These are phyloP conservation scores for Onychostruthus taczanowskii DNA, from an alignment of 2,113 vertebrate genomes.

Conservation along the genomic window DNA sequence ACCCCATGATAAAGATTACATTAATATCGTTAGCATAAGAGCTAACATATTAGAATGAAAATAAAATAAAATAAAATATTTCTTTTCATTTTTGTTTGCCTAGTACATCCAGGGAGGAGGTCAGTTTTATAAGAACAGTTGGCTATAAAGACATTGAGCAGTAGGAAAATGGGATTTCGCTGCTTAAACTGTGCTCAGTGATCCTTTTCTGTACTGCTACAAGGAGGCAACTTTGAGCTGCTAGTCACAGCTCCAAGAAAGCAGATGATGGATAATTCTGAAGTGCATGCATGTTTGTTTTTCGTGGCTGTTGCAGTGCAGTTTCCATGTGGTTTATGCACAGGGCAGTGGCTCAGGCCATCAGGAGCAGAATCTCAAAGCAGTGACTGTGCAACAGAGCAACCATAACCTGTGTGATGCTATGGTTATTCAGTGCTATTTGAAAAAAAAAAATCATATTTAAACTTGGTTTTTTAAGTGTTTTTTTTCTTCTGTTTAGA, in stretches of 20 bases:
- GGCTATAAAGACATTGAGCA: neutral
- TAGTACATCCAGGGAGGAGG: neutral
- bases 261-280: neutral
- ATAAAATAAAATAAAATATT: neutral
- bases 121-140: neutral
- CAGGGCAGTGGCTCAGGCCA: neutral
- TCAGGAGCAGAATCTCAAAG: neutral
- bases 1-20: neutral
- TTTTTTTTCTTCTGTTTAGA: conserved; percentile 63
- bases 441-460: neutral
- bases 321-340: neutral
- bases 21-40: neutral
- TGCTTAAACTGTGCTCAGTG: neutral
- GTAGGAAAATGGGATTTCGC: neutral
- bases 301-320: neutral
- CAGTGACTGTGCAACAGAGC: neutral
- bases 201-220: neutral
- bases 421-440: neutral
- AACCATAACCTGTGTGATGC: neutral
- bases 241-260: neutral
- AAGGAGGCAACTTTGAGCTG: neutral
- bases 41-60: neutral
- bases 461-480: neutral
- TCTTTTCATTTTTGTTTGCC: neutral
- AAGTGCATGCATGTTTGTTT: neutral